phyloP scores from a whole-genome alignment of 2,888 invertebrate species.

The Andrena haemorrhoa region DNA sequence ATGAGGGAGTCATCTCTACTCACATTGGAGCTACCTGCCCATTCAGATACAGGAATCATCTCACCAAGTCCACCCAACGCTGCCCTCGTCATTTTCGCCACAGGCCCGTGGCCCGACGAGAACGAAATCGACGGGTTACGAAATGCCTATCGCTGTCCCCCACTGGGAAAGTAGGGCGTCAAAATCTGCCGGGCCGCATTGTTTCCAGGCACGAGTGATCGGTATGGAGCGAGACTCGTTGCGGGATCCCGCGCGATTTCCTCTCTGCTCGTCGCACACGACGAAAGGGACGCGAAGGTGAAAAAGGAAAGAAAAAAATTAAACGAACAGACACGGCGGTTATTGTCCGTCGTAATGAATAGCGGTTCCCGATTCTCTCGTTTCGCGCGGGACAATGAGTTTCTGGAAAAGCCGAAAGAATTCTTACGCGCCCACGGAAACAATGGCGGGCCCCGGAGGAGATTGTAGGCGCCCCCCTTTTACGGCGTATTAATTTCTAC shows the following conservation, averaged over 20 bases:
- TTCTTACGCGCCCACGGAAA: slow-evolving; percentile 39
- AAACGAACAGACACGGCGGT: slow-evolving; percentile 20
- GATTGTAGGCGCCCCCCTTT: slow-evolving; percentile 36
- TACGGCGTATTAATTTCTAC: slow-evolving; percentile 56
- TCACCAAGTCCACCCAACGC: not conserved
- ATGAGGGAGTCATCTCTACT: too few relatives aligned
- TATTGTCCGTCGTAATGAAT: slow-evolving; percentile 53
- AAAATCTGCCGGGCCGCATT: slow-evolving; percentile 37
- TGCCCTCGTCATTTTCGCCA: not conserved
- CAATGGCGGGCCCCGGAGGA: slow-evolving; percentile 41
- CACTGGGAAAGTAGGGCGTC: slow-evolving; percentile 60
- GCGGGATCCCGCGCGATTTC: slow-evolving; percentile 48
- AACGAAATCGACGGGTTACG: slow-evolving; percentile 34
- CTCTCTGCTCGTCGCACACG: slow-evolving; percentile 22
- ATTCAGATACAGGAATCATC: too few relatives aligned
- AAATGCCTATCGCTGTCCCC: slow-evolving; percentile 32
- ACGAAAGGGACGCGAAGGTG: not conserved
- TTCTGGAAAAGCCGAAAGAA: slow-evolving; percentile 53
- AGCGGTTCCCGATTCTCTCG: slow-evolving; percentile 38
- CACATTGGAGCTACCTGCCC: too few relatives aligned
- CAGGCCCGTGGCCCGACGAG: slow-evolving; percentile 27
- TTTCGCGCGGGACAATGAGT: slow-evolving; percentile 52
- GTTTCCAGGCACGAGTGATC: slow-evolving; percentile 32
- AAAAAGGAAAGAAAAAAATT: not conserved
- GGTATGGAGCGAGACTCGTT: slow-evolving; percentile 52